A percentile compares a stretch with the other conserved stretches of the same genome.
These are phyloP conservation scores for Catharus fuscescens DNA, from an alignment of 2,113 vertebrate species.

Conservation along the genomic window DNA sequence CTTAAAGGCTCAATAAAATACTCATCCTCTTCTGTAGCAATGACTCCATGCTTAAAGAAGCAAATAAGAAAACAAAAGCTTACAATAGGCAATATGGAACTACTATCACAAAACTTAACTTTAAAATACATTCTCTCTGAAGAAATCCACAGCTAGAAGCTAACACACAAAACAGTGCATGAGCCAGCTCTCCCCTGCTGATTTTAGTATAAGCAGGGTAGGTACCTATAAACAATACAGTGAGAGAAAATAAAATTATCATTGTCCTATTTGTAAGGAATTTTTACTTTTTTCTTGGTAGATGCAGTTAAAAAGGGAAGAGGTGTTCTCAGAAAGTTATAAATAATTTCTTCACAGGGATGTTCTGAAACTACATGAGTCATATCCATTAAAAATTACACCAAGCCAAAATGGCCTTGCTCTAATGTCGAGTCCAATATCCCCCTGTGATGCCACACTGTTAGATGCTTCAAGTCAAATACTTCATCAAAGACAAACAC, in stretches of 20 bases:
- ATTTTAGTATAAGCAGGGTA: not conserved
- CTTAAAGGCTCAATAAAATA: conserved; percentile 99
- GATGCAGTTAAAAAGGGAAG: not conserved
- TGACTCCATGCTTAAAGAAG: conserved; percentile 90
- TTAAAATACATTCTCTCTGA: not conserved
- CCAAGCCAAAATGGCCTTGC: not conserved
- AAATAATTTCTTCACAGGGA: not conserved
- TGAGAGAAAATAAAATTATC: not conserved
- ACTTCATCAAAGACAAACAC: not conserved
- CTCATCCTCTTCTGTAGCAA: conserved; percentile 97
- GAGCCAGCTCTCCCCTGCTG: not conserved
- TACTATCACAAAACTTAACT: not conserved
- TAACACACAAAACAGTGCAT: not conserved
- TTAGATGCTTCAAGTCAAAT: not conserved
- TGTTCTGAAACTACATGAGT: not conserved
- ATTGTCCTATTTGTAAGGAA: not conserved
- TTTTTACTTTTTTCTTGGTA: not conserved
- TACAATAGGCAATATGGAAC: not conserved
- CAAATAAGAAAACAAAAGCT: not conserved
- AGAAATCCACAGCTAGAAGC: not conserved
- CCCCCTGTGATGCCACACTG: not conserved
- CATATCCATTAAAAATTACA: not conserved
- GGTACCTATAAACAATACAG: not conserved
- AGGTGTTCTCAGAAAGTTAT: not conserved
- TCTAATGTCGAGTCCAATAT: not conserved